Percentiles rank a stretch among this genome's conserved stretches.
Conservation (phyloP, 2,888 invertebrate genomes). For the Invenusta paracnida region DNA sequence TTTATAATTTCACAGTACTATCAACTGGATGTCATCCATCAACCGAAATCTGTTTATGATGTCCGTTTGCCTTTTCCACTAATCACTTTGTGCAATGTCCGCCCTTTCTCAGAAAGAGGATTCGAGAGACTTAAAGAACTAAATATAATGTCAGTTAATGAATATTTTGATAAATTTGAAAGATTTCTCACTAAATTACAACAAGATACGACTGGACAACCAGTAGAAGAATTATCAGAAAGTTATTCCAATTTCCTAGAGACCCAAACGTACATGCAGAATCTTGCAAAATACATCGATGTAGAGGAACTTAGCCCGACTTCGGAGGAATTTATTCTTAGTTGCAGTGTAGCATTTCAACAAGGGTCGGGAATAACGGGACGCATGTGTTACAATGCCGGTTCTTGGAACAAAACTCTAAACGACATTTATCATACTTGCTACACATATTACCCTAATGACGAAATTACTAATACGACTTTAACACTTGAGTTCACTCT, state of each 20-base stretch:
- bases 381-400: slow-evolving; percentile 27
- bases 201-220: no score
- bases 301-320: background rate
- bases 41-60: slow-evolving; percentile 41
- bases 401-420: slow-evolving; percentile 32
- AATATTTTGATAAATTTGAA: no score
- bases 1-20: slow-evolving; percentile 38
- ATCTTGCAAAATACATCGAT: background rate
- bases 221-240: no score
- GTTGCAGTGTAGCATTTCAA: background rate
- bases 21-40: slow-evolving; percentile 41
- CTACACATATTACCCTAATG: slow-evolving; percentile 37
- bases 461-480: slow-evolving; percentile 32
- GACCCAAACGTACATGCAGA: background rate
- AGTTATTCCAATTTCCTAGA: background rate
- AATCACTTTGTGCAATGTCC: slow-evolving; percentile 39
- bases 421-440: slow-evolving; percentile 42
- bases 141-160: background rate
- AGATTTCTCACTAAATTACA: no score
- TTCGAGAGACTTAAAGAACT: slow-evolving; percentile 6
- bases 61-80: slow-evolving; percentile 34
- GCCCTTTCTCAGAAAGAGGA: slow-evolving; percentile 32
- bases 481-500: slow-evolving; percentile 14
- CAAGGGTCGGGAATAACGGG: background rate
- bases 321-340: background rate